These are phyloP conservation scores for Spodoptera picta DNA, from an alignment of 2,888 invertebrate species.

Conservation along the genomic window DNA sequence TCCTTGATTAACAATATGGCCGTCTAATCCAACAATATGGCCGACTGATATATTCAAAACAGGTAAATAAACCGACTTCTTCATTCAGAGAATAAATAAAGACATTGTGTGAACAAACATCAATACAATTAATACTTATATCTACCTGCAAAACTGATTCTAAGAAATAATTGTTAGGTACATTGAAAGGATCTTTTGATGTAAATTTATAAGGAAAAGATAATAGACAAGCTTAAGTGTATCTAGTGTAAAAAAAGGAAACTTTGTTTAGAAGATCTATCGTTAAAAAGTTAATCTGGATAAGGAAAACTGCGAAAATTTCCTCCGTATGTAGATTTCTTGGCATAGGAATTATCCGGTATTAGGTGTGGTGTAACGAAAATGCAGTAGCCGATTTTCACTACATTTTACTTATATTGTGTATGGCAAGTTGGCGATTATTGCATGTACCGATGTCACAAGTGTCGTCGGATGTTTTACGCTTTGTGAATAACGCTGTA, in stretches of 20 bases:
- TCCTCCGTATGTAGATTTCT: conserved; percentile 9
- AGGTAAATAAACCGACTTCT: conserved; percentile 14
- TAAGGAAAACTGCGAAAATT: conserved; percentile 27
- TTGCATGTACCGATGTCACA: neutral
- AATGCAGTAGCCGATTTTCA: conserved; percentile 23
- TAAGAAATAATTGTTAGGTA: conserved; percentile 17
- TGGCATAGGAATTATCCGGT: conserved; percentile 7
- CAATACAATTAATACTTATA: conserved; percentile 8
- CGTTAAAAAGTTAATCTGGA: conserved; percentile 6
- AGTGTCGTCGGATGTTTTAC: neutral
- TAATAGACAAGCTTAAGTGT: conserved; percentile 5
- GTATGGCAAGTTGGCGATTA: neutral
- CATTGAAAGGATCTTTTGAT: conserved; percentile 1
- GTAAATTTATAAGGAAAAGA: conserved; percentile 21
- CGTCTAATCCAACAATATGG: neutral
- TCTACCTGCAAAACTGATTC: conserved; percentile 4
- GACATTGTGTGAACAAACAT: conserved; percentile 1
- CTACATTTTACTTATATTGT: neutral
- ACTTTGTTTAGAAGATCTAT: conserved; percentile 14
- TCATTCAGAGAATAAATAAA: conserved; percentile 1
- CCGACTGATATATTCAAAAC: neutral
- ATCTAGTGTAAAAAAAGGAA: conserved; percentile 3
- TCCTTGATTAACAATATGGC: too few species aligned
- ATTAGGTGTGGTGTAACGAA: neutral
- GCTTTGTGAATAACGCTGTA: conserved; percentile 7